Evolutionary conservation across 2,113 vertebrate species (phyloP), one percentile per base, ranked within the genome.

Genomic region (Ivindomyrus marchei): DNA sequence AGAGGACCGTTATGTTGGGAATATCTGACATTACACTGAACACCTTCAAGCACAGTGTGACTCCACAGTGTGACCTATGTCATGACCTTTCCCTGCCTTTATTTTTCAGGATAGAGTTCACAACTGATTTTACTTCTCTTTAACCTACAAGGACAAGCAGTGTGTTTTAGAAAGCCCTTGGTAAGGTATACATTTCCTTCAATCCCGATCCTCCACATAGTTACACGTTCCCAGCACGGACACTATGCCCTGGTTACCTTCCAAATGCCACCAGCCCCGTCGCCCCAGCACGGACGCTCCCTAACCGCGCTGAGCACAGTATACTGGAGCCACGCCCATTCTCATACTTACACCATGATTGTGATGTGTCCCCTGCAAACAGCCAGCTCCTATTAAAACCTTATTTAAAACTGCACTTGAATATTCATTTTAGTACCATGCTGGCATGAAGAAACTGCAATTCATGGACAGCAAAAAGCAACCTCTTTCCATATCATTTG

Each of bases 71-170:
- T 52, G 56, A 21, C 56, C 56, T 70, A 39, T 89, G 3, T 90
- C 86, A 84, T 86, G 46, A 27, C 77, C 62, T 52, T 92, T 52
- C 90, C 88, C 90, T 92, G 90, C 90, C 94, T 62, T 92, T 93
- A 93, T 94, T 91, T 47, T 93, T 93, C 92, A 94, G 93, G 90
- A 92, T 89, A 92, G 56, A 90, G 85, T 93, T 74, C 92, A 92
- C 49, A 91, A 90, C 90, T 91, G 92, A 92, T 90, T 91, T 90
- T 92, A 93, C 90, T 90, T 91, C 89, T 92, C 92, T 93, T 90
- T 92, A 87, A 92, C 84, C 89, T 87, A 91, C 17, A 88, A 53
- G 85, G 91, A 91, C 88, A 85, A 86, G 88, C 91, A 70, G 84
- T 77, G 89, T 90, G 85, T 90, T 89, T 91, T 91, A 89, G 93